Base-by-base conservation (phyloP, 2,888 invertebrate genomes). In the Luperina nickerlii region DNA sequence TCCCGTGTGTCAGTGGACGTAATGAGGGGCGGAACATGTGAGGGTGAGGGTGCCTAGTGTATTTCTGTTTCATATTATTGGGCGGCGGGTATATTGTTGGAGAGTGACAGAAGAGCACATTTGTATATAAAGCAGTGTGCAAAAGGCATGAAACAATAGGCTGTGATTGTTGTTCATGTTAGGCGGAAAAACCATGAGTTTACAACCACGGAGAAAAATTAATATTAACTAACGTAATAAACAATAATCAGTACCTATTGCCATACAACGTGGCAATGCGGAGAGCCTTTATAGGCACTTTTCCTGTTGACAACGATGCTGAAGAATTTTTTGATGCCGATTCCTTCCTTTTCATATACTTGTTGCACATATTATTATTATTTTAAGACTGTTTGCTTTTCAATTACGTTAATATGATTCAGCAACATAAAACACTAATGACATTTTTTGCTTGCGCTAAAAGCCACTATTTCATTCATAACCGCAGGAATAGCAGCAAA, bases 61-160 rank as follows among this genome's bases (percentile, higher is more conserved):
- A 51, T 62, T 27, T 20, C 66, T 48, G 32, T 80, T 80, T 51
- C 76, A 60, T 76, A 68, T 82, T 32, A 48, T 66, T 45, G n/a
- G 24, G 45, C 32, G 15, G 18, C 7, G 24, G n/a, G 45, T 45
- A 42, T 48, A 38, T 68, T 63, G 75, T 48, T 68, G 11, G 68
- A 65, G 27, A 63, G 69, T 8, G 63, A 75, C 24, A 24, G 51
- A 51, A 42, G 9, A 76, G 27, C 15, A n/a, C 7, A 42, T 42
- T 42, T 42, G 38, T 42, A 42, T 42, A 42, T 42, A 11, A 18
- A 73, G 32, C 1, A n/a, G 24, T 54, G 54, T n/a, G 48, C 4
- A 38, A 65, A 69, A 57, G 45, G n/a, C 69, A 74, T 82, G n/a
- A 54, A 73, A 24, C 15, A 73, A 69, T 62, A 48, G 18, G 18